Evolutionary conservation across 2,113 vertebrate genomes (phyloP).

Genomic region (Oreochromis aureus): DNA sequence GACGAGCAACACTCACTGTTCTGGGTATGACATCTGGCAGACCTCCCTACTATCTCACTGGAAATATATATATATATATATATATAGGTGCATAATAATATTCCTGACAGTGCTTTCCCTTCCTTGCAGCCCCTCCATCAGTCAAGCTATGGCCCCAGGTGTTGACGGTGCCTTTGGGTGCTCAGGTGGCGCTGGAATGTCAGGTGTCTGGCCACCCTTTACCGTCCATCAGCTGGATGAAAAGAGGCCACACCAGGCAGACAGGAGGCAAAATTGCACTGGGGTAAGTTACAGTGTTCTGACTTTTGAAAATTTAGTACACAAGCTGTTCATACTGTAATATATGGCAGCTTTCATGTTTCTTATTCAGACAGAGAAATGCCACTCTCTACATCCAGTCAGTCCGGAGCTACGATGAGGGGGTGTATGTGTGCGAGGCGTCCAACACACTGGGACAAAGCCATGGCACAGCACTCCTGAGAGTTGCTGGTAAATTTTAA

Average conservation of each 20-base stretch:
- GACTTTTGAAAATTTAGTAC: accelerated
- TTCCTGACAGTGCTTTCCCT: neutral
- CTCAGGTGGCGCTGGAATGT: conserved; percentile 64
- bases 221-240: conserved; percentile 69
- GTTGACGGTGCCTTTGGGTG: conserved; percentile 61
- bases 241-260: conserved; percentile 63
- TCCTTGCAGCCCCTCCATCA: conserved; percentile 62
- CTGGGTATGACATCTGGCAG: conserved; percentile 43
- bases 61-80: neutral
- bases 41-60: neutral
- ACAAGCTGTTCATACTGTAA: neutral
- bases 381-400: conserved; percentile 69
- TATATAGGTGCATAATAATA: neutral
- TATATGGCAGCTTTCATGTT: neutral
- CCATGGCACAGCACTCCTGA: conserved; percentile 46
- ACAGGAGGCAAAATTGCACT: conserved; percentile 65
- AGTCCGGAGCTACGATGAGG: conserved; percentile 68
- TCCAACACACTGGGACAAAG: conserved; percentile 63
- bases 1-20: conserved; percentile 56
- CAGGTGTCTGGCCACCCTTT: conserved; percentile 66
- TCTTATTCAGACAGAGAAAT: conserved; percentile 57
- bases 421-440: conserved; percentile 67
- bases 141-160: conserved; percentile 62
- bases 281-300: conserved; percentile 38
- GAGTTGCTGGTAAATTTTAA: conserved; percentile 63